Base-by-base conservation (phyloP, 2,888 invertebrate species). In the Drosophila emarginata region DNA sequence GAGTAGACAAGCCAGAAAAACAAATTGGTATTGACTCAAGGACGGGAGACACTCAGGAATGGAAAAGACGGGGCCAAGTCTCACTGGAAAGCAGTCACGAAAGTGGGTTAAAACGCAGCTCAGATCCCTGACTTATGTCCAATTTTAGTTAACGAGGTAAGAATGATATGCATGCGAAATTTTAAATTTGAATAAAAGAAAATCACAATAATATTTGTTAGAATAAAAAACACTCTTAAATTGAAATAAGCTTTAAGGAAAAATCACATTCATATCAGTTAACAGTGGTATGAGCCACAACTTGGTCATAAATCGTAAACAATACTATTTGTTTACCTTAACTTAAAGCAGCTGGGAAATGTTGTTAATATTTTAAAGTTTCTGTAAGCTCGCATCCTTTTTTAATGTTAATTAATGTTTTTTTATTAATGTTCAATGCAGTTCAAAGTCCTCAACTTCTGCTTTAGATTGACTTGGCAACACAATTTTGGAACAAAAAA, bases 401-500 rank as follows among this genome's bases (percentile, higher is more conserved):
- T 26, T 14, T 14, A 53, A n/a, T n/a, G n/a, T n/a, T n/a, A n/a
- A n/a, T n/a, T n/a, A n/a, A n/a, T n/a, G n/a, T n/a, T n/a, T n/a
- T n/a, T n/a, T n/a, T n/a, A n/a, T n/a, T n/a, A n/a, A 32, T 37
- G 26, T 26, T 26, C 26, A 26, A 26, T 26, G 12, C 11, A 26
- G 40, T 39, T 61, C 15, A 28, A 40, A 45, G 52, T 23, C 52
- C 18, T 9, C 58, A 18, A 53, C 14, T 14, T 36, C 23, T 59
- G 39, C 23, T 36, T 23, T 32, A 36, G 32, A 14, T 64, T 51
- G 37, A 50, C 59, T 60, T 52, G 57, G 23, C 72, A 67, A 64
- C 57, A 67, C 21, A 53, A 64, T 58, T 64, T 61, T 61, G 60
- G 72, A 69, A 45, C 40, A 40, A 15, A 7, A 3, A 14, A 40